Base-by-base conservation (phyloP, 2,797 vertebrate genomes). In the Micrastur ruficollis region DNA sequence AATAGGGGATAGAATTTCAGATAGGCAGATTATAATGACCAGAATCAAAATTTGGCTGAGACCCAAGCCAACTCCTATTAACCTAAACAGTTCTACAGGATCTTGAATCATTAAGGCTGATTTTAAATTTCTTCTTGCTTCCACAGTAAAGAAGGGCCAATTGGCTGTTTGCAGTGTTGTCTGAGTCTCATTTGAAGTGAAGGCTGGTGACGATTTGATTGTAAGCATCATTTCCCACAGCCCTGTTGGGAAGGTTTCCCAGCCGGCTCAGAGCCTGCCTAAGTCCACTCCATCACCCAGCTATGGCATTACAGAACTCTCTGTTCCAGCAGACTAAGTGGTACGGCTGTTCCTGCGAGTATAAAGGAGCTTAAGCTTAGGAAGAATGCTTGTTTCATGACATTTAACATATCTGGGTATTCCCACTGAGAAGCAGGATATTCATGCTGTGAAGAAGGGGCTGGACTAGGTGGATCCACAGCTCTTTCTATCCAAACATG, bases 361-460 rank as follows among this genome's bases (percentile, higher is more conserved):
- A 89, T 89, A 95, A 95, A 86, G 85, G 70, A 94, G 81, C 66
- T 95, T 94, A 93, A 90, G 73, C 88, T 94, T n/a, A 91, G 62
- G 79, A 93, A 93, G 53, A 95, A 95, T 95, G 89, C 65, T 86
- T 55, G 68, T 79, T 94, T 95, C 86, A 83, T 96, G 89, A 94
- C 89, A 96, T 91, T 93, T 83, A 89, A 88, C 65, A 49, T 93
- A 92, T 95, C 75, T 93, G 84, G 79, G 34, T 96, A 94, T 92
- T 95, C 89, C 93, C 92, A 93, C 92, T 93, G 86, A 95, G 89
- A 89, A 90, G 76, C 93, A 96, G 95, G 94, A 97, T 96, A 86
- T 95, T 95, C 96, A 90, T 7, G 83, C 92, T 96, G 93, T 75
- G 96, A 90, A 84, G 86, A 85, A 96, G 92, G 89, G 92, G 95